Percentiles rank a stretch among this genome's conserved stretches.
These are phyloP conservation scores for Axis porcinus DNA, from an alignment of 2,113 vertebrate species.

Conservation along the genomic window DNA sequence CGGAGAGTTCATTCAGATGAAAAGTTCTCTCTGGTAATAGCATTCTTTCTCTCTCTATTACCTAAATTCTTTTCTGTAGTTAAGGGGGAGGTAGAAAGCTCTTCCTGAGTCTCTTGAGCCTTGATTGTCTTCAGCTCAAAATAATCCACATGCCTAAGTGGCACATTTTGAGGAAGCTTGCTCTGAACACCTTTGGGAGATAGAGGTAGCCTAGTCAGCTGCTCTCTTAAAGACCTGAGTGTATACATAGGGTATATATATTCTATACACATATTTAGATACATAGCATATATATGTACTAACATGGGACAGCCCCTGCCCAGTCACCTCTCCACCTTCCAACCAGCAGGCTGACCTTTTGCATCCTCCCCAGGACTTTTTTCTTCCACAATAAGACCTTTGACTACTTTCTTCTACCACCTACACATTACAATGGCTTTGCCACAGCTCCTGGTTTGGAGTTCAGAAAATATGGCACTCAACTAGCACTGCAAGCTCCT, in stretches of 20 bases:
- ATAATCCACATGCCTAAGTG: neutral
- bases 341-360: neutral
- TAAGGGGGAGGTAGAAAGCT: neutral
- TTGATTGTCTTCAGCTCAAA: neutral
- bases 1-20: neutral
- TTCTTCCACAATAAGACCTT: neutral
- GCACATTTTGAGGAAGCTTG: neutral
- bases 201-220: neutral
- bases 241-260: neutral
- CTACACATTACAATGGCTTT: neutral
- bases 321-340: too few species aligned
- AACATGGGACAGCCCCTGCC: neutral
- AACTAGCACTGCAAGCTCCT: neutral
- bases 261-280: neutral
- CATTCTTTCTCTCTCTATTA: neutral
- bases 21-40: neutral
- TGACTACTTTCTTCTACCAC: neutral
- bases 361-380: neutral
- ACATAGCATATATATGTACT: neutral
- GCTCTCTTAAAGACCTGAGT: constrained; percentile 14
- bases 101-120: neutral
- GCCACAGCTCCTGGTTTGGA: neutral
- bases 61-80: neutral
- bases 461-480: neutral
- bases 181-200: neutral